Evolutionary conservation across 53 echinoderm and acorn worm genomes (phyloP), one percentile per base, ranked within the genome.

Genomic region (Glandiceps talaboti): DNA sequence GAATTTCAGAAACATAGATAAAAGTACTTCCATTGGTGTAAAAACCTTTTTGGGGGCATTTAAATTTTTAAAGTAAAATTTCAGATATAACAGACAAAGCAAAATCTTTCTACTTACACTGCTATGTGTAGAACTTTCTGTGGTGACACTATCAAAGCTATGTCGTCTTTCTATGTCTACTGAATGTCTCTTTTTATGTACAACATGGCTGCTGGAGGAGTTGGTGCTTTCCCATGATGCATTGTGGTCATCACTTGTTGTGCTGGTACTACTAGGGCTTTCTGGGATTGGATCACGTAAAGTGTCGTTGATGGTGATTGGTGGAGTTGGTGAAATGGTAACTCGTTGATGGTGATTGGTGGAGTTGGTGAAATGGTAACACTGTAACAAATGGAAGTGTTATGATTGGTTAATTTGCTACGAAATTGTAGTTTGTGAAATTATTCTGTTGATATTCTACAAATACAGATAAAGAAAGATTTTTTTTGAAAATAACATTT

Each of bases 141-240:
- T 92, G 1, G 95, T 92, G 25, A 92, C 85, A 73, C 95, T 95
- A 77, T 95, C 95, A 75, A 95, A 81, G 76, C 95, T 95, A 80
- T 92, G 83, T 76, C 89, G 90, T 33, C 92, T 85, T 30, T 90
- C 85, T n/a, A 74, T 26, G 20, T 45, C 64, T 45, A 20, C 20
- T 20, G 64, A 45, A 6, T 79, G 78, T 75, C 79, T 33, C 28
- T 74, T 80, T 32, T 31, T 31, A 27, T 85, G 80, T 30, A 87
- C 33, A 74, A 90, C 86, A 0, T 73, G 81, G 82, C 81, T 79
- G 79, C 74, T 75, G 25, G 84, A 75, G 26, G 84, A 78, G 78
- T 73, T 86, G 79, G 79, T 80, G n/a, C 82, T 87, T 20, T 78
- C 33, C 29, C 84, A 75, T 31, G 29, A 80, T 12, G 82, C 64